Percentiles rank a stretch among this genome's conserved stretches.
Conservation (phyloP, 1,140 invertebrate genomes). For the Piezodorus guildinii region DNA sequence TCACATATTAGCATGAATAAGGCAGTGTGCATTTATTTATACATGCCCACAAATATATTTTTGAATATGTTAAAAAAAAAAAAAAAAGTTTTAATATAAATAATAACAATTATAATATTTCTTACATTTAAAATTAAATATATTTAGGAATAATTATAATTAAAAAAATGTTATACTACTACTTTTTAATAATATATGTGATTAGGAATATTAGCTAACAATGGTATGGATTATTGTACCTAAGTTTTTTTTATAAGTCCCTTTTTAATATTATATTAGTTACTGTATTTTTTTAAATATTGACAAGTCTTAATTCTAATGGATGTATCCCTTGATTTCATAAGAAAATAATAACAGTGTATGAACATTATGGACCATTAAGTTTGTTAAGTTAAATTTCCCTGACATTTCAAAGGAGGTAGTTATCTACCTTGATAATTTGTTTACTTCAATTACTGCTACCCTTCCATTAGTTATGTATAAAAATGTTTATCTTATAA, state of each 20-base stretch:
- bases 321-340: conserved; percentile 2
- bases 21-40: conserved; percentile 8
- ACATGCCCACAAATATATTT: no score
- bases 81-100: no score
- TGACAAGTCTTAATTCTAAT: not conserved
- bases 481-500: conserved; percentile 19
- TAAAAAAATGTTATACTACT: no score
- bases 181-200: no score
- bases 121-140: no score
- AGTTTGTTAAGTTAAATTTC: conserved; percentile 21
- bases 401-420: conserved; percentile 19
- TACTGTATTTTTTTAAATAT: not conserved
- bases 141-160: no score
- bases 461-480: conserved; percentile 11
- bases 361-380: conserved; percentile 21
- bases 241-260: no score
- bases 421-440: conserved; percentile 18
- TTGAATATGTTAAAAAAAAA: no score
- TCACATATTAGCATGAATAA: conserved; percentile 18
- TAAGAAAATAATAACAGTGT: conserved; percentile 20
- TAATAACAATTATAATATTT: no score
- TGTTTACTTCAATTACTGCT: conserved; percentile 7
- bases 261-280: no score
- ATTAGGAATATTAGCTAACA: no score
- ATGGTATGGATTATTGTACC: no score